phyloP scores from a whole-genome alignment of 1,140 invertebrate genomes.

The Mercenaria mercenaria region DNA sequence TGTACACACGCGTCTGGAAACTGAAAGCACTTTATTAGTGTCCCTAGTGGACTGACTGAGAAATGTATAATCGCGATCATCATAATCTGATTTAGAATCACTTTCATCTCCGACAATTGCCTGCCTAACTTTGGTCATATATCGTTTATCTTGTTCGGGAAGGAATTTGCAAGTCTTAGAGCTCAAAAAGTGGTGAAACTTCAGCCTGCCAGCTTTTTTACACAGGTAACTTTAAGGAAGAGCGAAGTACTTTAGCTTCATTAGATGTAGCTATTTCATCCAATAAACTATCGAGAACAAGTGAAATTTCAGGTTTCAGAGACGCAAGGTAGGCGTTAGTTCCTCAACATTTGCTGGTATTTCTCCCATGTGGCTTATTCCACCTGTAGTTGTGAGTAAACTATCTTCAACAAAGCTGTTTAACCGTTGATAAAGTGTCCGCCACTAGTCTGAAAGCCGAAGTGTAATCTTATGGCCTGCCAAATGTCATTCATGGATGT shows the following conservation, averaged over 20 bases:
- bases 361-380: slow-evolving; percentile 62
- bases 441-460: slow-evolving; percentile 64
- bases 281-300: background rate
- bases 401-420: slow-evolving; percentile 59
- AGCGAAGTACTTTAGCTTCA: background rate
- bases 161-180: slow-evolving; percentile 33
- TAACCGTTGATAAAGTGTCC: slow-evolving; percentile 34
- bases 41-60: background rate
- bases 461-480: slow-evolving; percentile 60
- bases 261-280: background rate
- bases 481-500: slow-evolving; percentile 62
- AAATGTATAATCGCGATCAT: background rate
- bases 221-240: slow-evolving; percentile 47
- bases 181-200: slow-evolving; percentile 53
- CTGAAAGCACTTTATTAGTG: background rate
- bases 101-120: background rate
- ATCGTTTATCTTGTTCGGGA: slow-evolving; percentile 7
- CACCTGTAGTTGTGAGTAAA: slow-evolving; percentile 24
- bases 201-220: slow-evolving; percentile 41
- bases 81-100: background rate
- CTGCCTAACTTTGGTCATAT: slow-evolving; percentile 7
- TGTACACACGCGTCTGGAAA: background rate
- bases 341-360: slow-evolving; percentile 67
- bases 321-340: slow-evolving; percentile 54
- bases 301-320: background rate